Evolutionary conservation across 2,888 invertebrate species (phyloP).

Genomic region (Bugulina stolonifera): DNA sequence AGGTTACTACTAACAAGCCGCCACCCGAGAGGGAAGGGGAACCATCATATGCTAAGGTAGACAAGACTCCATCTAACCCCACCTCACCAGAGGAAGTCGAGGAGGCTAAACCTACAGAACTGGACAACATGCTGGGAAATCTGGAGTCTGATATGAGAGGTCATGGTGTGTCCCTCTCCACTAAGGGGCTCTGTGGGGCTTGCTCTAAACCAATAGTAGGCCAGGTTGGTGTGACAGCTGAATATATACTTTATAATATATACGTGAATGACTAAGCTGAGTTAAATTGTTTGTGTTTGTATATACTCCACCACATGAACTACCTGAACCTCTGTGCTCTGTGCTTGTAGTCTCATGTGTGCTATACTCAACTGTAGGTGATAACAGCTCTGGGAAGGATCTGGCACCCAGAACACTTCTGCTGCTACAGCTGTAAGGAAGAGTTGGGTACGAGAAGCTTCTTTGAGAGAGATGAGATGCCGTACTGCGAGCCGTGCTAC

Average conservation of each 20-base stretch:
- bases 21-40: background rate
- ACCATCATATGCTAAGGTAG: conserved; percentile 26
- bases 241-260: background rate
- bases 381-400: conserved; percentile 95
- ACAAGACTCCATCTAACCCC: conserved; percentile 27
- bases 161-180: conserved; percentile 96
- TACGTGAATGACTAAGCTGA: no score
- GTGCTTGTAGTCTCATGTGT: no score
- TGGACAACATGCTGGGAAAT: conserved; percentile 84
- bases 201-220: conserved; percentile 99
- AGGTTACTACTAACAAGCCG: no score
- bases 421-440: conserved; percentile 89
- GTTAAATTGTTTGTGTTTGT: no score
- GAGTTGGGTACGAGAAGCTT: conserved; percentile 92
- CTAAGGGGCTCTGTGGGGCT: conserved; percentile 97
- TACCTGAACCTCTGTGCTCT: background rate
- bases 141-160: conserved; percentile 92
- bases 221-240: conserved; percentile 59
- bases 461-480: conserved; percentile 89
- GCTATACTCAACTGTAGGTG: conserved; percentile 64
- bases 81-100: conserved; percentile 29
- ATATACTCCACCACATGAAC: no score
- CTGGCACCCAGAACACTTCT: conserved; percentile 89
- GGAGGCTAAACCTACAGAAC: background rate
- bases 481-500: conserved; percentile 94